A percentile compares a stretch with the other conserved stretches of the same genome.
Conservation (phyloP, 2,888 invertebrate species). For the Cerastis leucographa region DNA sequence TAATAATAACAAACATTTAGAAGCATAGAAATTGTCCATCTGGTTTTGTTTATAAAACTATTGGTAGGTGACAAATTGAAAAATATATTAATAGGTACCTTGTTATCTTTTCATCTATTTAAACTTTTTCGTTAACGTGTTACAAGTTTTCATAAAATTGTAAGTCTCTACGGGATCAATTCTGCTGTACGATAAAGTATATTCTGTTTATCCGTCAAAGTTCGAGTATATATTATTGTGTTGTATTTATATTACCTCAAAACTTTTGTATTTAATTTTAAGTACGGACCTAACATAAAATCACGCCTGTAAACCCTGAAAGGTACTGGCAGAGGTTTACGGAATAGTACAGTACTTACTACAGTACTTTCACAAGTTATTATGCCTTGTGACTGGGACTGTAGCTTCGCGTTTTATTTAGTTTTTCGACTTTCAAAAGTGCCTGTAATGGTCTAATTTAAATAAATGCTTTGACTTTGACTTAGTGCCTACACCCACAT, state of each 20-base stretch:
- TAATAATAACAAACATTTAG: conserved; percentile 17
- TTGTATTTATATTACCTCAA: neutral
- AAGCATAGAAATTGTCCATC: neutral
- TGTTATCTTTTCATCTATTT: neutral
- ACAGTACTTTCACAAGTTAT: no score
- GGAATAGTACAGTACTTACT: no score
- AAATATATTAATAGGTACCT: no score
- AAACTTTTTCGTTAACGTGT: neutral
- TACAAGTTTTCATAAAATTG: neutral
- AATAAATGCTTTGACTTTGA: no score
- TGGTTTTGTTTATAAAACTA: conserved; percentile 13
- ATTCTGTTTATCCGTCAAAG: neutral
- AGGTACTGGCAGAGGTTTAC: no score
- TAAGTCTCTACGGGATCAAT: neutral
- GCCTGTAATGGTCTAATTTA: no score
- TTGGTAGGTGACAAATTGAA: neutral
- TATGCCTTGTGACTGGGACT: no score
- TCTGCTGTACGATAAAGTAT: neutral
- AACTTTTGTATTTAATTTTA: neutral
- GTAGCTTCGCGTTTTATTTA: no score
- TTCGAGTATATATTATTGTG: neutral
- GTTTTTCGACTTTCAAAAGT: no score
- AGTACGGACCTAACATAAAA: no score
- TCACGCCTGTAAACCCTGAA: no score
- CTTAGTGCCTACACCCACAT: no score